Evolutionary conservation across 2,888 invertebrate species (phyloP), one percentile per base, ranked within the genome.

Genomic region (Itoplectis maculator): DNA sequence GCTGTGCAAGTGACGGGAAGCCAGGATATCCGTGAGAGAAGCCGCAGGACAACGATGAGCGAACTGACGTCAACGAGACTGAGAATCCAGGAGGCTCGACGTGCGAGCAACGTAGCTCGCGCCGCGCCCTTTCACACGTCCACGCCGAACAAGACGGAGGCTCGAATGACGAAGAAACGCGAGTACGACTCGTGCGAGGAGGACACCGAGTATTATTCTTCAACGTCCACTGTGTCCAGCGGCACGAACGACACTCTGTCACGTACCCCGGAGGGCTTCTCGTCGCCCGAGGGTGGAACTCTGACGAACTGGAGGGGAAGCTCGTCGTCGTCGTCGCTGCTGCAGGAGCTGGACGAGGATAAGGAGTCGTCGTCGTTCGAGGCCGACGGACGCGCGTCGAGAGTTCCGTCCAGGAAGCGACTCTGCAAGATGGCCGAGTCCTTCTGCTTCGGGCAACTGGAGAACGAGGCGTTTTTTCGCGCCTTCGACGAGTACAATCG

Each of bases 381-480:
- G 37, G 37, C 40, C 13, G 45, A 56, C 15, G n/a, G 13, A 7
- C 18, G 42, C 9, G 47, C 18, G 4, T 15, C 7, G 13, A 37
- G 35, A 5, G 47, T 9, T 4, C 63, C 54, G 0, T 49, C 65
- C 47, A 45, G 63, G 9, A 66, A 70, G 54, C 15, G 45, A 49
- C 69, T 83, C 45, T 75, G 70, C 11, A 81, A 74, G 45, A 78
- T 83, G 79, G 83, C 83, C 3, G 77, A 83, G 49, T 56, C 59
- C n/a, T 83, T 83, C 54, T 83, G 83, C 40, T 76, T 83, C 40
- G 78, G 69, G 5, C 56, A 74, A 37, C 49, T 83, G 65, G 81
- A 59, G 18, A 61, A 83, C 23, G 20, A 40, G 9, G 66, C 69
- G 40, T 75, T 83, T 61, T 54, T 79, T 45, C 49, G 56, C 2